Base-by-base conservation (phyloP, 2,797 vertebrate genomes). In the Amblyopsis hoosieri region DNA sequence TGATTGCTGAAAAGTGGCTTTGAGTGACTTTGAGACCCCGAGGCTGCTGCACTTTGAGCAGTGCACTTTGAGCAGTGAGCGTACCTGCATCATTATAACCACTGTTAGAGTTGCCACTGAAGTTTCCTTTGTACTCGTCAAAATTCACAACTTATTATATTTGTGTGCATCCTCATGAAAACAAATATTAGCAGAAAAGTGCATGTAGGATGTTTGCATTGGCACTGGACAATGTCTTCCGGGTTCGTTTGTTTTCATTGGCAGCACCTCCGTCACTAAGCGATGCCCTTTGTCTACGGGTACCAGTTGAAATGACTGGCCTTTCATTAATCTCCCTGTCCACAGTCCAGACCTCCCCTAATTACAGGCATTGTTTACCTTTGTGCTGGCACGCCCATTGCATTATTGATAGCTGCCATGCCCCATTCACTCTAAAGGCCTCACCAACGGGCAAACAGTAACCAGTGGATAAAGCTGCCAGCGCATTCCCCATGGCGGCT, bases 301-400 rank as follows among this genome's bases (percentile, higher is more conserved):
- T 81, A 72, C 62, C 64, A 50, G 72, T 82, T 70, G 78, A 84
- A 82, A 78, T 76, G 81, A 76, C 76, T 87, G 80, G 63, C 78
- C 85, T 82, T 87, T 90, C 88, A 90, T 92, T 91, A 91, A 91
- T 93, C 89, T 89, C 69, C 67, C 84, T 78, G 84, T 87, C 85
- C 78, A 62, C 71, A 58, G 63, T 62, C 81, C 75, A 87, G 81
- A 81, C 78, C 87, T 88, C 76, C 82, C 82, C 87, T 92, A 89
- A 92, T 92, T 92, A 91, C 83, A 87, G 79, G 58, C 86, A 79
- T 83, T 90, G 90, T 91, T 92, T 92, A 90, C 90, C 85, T 90
- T 85, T 84, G 74, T n/a, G 76, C 79, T 87, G 87, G 87, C 84
- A 89, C 71, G n/a, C 76, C 78, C 75, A 80, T 76, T 83, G 83